Conservation (phyloP, 2,113 vertebrate species). For the Menidia beryllina region DNA sequence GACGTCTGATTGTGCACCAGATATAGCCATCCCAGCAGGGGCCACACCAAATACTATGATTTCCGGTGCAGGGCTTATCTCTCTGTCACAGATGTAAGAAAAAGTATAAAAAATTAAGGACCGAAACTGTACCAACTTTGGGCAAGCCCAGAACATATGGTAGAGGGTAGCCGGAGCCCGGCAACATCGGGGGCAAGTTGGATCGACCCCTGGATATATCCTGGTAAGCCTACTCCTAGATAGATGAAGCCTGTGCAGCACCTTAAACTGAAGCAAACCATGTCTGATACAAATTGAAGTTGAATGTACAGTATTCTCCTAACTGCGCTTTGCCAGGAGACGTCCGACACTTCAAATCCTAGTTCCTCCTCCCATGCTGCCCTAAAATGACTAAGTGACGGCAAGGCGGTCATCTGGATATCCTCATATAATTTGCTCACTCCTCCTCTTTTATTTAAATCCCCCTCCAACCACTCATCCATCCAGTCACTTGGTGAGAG, state of each 20-base stretch:
- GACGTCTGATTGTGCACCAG: background rate
- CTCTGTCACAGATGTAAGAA: background rate
- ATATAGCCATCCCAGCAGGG: background rate
- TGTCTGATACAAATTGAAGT: background rate
- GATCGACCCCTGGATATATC: background rate
- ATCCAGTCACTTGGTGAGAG: no score
- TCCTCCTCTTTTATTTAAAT: no score
- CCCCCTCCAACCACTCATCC: no score
- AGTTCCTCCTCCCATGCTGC: background rate
- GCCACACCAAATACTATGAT: background rate
- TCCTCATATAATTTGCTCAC: no score
- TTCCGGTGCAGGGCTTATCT: background rate
- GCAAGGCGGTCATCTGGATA: no score
- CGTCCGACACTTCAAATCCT: background rate
- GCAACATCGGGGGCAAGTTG: background rate
- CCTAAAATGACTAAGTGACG: no score
- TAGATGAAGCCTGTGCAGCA: background rate
- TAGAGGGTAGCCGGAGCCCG: background rate
- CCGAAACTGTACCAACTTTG: background rate
- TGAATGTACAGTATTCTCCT: background rate
- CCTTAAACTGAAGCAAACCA: background rate
- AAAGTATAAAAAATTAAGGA: background rate
- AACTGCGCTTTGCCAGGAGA: background rate
- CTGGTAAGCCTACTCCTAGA: background rate
- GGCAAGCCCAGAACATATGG: constrained; percentile 1